Conservation (phyloP, 2,888 invertebrate species). For the Cataglyphis cursor region DNA sequence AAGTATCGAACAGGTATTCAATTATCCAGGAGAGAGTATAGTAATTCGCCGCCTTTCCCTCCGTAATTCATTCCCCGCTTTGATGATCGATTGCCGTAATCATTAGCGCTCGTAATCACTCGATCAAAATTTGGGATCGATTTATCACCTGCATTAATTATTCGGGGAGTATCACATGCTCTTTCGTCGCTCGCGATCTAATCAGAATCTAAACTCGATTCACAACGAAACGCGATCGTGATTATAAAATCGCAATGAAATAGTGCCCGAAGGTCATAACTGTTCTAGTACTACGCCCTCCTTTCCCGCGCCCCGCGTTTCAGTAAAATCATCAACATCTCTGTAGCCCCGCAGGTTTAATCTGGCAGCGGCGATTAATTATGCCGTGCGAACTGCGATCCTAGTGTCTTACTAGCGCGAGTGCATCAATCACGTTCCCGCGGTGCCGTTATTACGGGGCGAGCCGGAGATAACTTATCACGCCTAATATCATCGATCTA, state of each 20-base stretch:
- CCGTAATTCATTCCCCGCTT: background rate
- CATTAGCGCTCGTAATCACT: constrained; percentile 25
- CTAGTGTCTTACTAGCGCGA: constrained; percentile 62
- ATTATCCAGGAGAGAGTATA: constrained; percentile 62
- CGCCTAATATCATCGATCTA: constrained; percentile 74
- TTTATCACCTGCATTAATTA: constrained; percentile 22
- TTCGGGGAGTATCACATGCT: constrained; percentile 10
- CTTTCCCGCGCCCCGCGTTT: background rate
- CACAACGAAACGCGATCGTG: constrained; percentile 5
- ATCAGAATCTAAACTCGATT: constrained; percentile 5
- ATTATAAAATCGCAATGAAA: constrained; percentile 13
- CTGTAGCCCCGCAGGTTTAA: constrained; percentile 59
- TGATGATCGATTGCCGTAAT: constrained; percentile 38
- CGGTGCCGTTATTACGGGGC: constrained; percentile 63
- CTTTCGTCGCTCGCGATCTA: background rate
- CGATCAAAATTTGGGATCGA: constrained; percentile 30
- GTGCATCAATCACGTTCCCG: constrained; percentile 69
- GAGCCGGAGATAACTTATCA: constrained; percentile 72
- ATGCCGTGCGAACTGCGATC: constrained; percentile 32
- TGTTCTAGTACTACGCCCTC: background rate
- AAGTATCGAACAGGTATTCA: constrained; percentile 40
- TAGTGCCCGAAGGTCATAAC: constrained; percentile 11
- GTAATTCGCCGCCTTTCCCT: constrained; percentile 56
- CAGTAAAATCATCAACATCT: constrained; percentile 25
- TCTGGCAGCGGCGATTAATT: constrained; percentile 67